Base-by-base conservation (phyloP, 2,888 invertebrate genomes). In the Amiota minor region DNA sequence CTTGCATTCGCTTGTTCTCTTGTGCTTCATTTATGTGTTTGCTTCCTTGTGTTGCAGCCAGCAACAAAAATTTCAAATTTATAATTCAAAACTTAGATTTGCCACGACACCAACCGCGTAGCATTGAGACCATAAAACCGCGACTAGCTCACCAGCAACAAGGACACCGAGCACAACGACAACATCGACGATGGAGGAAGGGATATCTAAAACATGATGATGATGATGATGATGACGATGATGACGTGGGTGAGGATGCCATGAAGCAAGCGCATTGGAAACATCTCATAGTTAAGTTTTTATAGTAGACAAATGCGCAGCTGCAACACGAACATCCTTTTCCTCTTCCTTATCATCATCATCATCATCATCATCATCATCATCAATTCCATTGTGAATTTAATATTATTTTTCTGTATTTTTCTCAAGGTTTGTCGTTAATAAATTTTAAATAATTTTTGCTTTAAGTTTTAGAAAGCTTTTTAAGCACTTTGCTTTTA, bases 21-120 rank as follows among this genome's bases (percentile, higher is more conserved):
- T 35, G 35, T 35, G 35, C 35, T 35, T 35, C 35, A 35, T 35
- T 35, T 35, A 35, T 35, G 35, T 23, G 23, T 35, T 35, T 6
- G 2, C 35, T 35, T 35, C 35, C 35, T 35, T 35, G 4, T 35
- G 79, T 80, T 76, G 73, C 70, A 76, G 77, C 80, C 70, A 76
- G 77, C 80, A 35, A 8, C 35, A 35, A 75, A 82, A 84, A 81
- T 81, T 82, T 84, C 77, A 69, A 80, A 82, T 85, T 83, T 86
- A 83, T 83, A 83, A 83, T 85, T 83, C 85, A 83, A 85, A 85
- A 82, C 50, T 35, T 35, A 35, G 35, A 35, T 35, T 35, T 35
- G 35, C 35, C 35, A 35, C 35, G 35, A 35, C 6, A 35, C 35
- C 35, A 35, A 35, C 35, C 35, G 35, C 35, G 35, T 35, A 35